Base-by-base conservation (phyloP, 2,113 vertebrate genomes). In the Muntiacus reevesi region DNA sequence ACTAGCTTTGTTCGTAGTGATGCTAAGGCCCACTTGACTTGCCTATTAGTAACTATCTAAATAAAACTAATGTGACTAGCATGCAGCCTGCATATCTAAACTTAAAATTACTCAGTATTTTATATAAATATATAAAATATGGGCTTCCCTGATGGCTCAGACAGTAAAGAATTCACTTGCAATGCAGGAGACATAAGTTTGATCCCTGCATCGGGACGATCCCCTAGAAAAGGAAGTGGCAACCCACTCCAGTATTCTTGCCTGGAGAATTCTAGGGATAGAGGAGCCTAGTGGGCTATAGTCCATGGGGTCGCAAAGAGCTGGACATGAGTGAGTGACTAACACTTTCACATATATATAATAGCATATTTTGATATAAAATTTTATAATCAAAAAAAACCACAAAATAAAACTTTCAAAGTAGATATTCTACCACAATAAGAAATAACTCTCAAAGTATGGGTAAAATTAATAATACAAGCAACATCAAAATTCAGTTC, bases 41-140 rank as follows among this genome's bases (percentile, higher is more conserved):
- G 43, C 10, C 84, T 74, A 50, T 55, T 55, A 83, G 36, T 45
- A 96, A 88, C 6, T 23, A 7, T 59, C 50, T 87, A 89, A 91
- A 95, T 82, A 97, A 97, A 89, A 90, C 25, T 84, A 94, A 74
- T n/a, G 9, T 83, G 10, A 82, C 27, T 71, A 94, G 55, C 60
- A 87, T 59, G 43, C 79, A 85, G 19, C 30, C 12, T 92, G 8
- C 11, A 92, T 13, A 87, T 57, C 12, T 50, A 89, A 71, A 16
- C 33, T 79, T 83, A 88, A 13, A 84, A 84, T 89, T 78, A 43
- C 10, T 64, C 50, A 36, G 15, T 59, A 36, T 57, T 76, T 5
- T 76, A 30, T 52, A 62, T 71, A 60, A 21, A 83, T 36, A 19
- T 43, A 55, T 71, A 92, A 7, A 55, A 55, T 55, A 71, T 19